A percentile compares a stretch with the other conserved stretches of the same genome.
phyloP scores from a whole-genome alignment of 2,888 invertebrate genomes.

The Diarsia dahlii region DNA sequence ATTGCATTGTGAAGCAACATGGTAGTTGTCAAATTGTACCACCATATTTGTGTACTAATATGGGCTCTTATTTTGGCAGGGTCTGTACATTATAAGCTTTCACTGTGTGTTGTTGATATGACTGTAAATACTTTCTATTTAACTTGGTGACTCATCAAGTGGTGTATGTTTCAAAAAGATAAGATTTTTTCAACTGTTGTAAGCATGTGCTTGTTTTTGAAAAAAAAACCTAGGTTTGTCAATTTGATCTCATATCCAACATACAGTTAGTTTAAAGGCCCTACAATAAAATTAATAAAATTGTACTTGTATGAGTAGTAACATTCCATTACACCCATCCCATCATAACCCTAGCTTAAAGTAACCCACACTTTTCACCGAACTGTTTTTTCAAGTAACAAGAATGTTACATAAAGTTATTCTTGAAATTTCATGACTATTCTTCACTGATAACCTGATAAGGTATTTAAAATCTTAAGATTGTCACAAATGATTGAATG shows the following conservation, averaged over 20 bases:
- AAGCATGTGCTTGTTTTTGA: not conserved
- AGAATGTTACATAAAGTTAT: slow-evolving; percentile 11
- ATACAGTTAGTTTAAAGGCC: not conserved
- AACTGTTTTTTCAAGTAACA: not conserved
- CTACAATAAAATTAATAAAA: not conserved
- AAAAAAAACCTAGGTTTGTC: not conserved
- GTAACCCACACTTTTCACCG: not conserved
- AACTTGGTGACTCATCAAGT: slow-evolving; percentile 18
- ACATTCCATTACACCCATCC: not conserved
- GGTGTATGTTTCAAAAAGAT: slow-evolving; percentile 1
- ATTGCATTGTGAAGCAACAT: slow-evolving; percentile 1
- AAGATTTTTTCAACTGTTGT: not conserved
- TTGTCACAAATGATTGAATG: slow-evolving; percentile 16
- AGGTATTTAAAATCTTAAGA: slow-evolving; percentile 27
- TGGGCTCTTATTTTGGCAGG: slow-evolving; percentile 13
- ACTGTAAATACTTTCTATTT: slow-evolving; percentile 47
- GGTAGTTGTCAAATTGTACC: not conserved
- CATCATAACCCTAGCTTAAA: not conserved
- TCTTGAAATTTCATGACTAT: slow-evolving; percentile 12
- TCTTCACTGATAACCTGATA: slow-evolving; percentile 28
- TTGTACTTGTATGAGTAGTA: not conserved
- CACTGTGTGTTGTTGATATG: slow-evolving; percentile 16
- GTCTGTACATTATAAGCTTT: slow-evolving; percentile 22
- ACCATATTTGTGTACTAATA: slow-evolving; percentile 16
- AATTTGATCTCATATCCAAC: not conserved